Base-by-base conservation (phyloP, 2,888 invertebrate genomes). In the Julus scanicus region DNA sequence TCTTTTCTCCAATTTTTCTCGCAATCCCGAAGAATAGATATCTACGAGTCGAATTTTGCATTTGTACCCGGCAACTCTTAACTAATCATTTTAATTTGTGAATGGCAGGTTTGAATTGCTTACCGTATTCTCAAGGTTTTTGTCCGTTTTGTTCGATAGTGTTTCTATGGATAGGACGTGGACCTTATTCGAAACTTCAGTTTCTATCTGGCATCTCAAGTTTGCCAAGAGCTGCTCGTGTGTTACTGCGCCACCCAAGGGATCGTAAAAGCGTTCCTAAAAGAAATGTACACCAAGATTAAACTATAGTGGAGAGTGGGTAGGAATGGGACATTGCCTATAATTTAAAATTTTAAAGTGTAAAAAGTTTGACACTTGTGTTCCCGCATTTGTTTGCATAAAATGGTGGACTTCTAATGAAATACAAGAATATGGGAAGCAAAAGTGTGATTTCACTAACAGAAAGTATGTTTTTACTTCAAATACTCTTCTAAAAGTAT, bases 91-190 rank as follows among this genome's bases (percentile, higher is more conserved):
- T 53, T 9, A 53, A 53, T 2, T 15, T 13, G 13, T 80, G 29
- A 2, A 11, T 71, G n/a, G 8, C 29, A 29, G 20, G 11, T 71
- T 29, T 6, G 9, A 29, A 20, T 71, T 29, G 9, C 29, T 17
- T 86, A 86, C 63, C 86, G 37, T 57, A 29, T 53, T 86, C 39
- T 40, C 37, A 53, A 29, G 86, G 20, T 49, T 86, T n/a, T 53
- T 57, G 85, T 85, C 85, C 2, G 85, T 15, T 20, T 49, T 40
- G 49, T 44, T 17, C 3, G 37, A 11, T 11, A 4, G 29, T 17
- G 9, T 85, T 39, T 85, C 85, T 20, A 85, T 49, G 20, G 85
- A 85, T 5, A 13, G 9, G 20, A 85, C 85, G 5, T 11, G 44
- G 48, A 85, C 85, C 49, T 85, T 49, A 85, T 85, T 85, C 11